phyloP scores from a whole-genome alignment of 2,113 vertebrate genomes.

The Smithornis capensis region DNA sequence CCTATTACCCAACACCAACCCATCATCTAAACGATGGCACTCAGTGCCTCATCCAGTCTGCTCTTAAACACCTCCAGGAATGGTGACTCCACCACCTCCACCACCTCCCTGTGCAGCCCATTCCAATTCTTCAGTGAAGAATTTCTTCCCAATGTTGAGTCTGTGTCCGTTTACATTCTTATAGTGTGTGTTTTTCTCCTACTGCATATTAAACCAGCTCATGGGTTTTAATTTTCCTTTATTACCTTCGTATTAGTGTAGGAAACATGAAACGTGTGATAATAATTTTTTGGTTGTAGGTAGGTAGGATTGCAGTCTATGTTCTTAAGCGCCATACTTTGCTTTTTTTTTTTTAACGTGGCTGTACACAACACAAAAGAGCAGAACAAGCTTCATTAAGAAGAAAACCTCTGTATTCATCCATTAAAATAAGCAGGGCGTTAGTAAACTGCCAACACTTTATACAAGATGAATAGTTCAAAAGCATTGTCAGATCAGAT shows the following conservation, averaged over 20 bases:
- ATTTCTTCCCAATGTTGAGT: no score
- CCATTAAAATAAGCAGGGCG: background rate
- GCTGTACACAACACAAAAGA: background rate
- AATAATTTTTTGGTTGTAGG: background rate
- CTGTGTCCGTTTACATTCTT: background rate
- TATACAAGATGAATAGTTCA: background rate
- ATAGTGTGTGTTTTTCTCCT: slow-evolving; percentile 25
- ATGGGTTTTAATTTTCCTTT: slow-evolving; percentile 25
- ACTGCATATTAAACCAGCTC: background rate
- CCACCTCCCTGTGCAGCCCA: no score
- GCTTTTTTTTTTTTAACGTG: background rate
- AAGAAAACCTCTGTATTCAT: background rate
- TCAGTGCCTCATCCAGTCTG: no score
- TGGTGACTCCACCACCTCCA: no score
- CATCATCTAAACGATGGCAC: no score
- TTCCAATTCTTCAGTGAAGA: no score
- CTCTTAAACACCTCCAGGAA: no score
- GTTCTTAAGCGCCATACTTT: background rate
- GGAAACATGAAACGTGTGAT: background rate
- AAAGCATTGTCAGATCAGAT: background rate
- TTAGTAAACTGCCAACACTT: background rate
- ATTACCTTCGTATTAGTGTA: background rate
- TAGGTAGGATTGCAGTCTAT: background rate
- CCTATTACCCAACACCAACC: no score
- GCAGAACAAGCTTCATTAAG: background rate